Evolutionary conservation across 2,888 invertebrate species (phyloP), one percentile per base, ranked within the genome.

Genomic region (Encarsia formosa): DNA sequence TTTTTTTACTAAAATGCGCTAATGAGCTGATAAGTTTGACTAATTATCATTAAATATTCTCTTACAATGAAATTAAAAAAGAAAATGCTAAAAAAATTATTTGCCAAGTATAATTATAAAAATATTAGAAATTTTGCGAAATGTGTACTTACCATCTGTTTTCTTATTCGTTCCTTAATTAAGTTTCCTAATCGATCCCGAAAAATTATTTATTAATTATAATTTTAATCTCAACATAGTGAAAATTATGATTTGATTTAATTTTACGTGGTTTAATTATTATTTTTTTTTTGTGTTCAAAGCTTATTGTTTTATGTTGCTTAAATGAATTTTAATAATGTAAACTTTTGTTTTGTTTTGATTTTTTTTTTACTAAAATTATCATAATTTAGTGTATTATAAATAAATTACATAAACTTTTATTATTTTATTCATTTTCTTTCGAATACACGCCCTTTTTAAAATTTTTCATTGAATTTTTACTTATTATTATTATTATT

Each of bases 131-230:
- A 49, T 46, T 42, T 48, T 62, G 60, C 63, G 65, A 59, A 60
- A 67, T 68, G 65, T 67, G 68, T 69, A 62, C 64, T 38, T 62
- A 60, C 57, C 61, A 64, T 68, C 65, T 61, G 62, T 59, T 57
- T 66, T 63, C 52, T 63, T 63, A 63, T 64, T 57, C 45, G 49
- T 43, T 52, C 57, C 60, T 44, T 22, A 44, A n/a, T n/a, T n/a
- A n/a, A n/a, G n/a, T n/a, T n/a, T n/a, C n/a, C n/a, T n/a, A n/a
- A n/a, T n/a, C n/a, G n/a, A n/a, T n/a, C n/a, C n/a, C n/a, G n/a
- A n/a, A n/a, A n/a, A n/a, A n/a, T n/a, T n/a, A n/a, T n/a, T n/a
- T n/a, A n/a, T n/a, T n/a, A n/a, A n/a, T n/a, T n/a, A n/a, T n/a
- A n/a, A n/a, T n/a, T n/a, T n/a, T n/a, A n/a, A n/a, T n/a, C n/a